A percentile compares a stretch with the other conserved stretches of the same genome.
Conservation (phyloP, 2,888 invertebrate genomes). For the Dione vanillae region DNA sequence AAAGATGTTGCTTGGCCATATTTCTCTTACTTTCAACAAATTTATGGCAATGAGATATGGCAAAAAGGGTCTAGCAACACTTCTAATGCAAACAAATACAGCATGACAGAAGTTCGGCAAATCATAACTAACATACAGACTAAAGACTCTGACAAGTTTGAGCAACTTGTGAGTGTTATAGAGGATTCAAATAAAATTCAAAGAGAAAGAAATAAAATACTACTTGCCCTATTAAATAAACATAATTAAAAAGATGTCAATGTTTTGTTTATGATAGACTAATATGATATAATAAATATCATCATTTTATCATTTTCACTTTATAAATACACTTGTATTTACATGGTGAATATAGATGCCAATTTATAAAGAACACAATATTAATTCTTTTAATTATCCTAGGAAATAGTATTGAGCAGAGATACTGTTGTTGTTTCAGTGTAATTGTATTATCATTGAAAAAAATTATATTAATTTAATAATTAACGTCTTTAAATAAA, state of each 20-base stretch:
- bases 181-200: constrained; percentile 75
- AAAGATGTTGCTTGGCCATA: constrained; percentile 72
- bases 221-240: constrained; percentile 66
- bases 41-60: constrained; percentile 59
- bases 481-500: too few species aligned
- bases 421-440: too few species aligned
- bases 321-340: too few species aligned
- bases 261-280: too few species aligned
- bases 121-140: constrained; percentile 57
- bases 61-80: constrained; percentile 44
- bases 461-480: too few species aligned
- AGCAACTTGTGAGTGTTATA: constrained; percentile 62
- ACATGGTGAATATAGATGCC: too few species aligned
- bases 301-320: too few species aligned
- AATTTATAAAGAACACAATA: too few species aligned
- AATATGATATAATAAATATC: too few species aligned
- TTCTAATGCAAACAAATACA: constrained; percentile 54
- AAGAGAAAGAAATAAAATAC: constrained; percentile 71
- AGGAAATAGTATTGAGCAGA: too few species aligned
- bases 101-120: constrained; percentile 61
- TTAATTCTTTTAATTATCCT: too few species aligned
- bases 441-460: too few species aligned
- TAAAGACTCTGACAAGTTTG: constrained; percentile 64
- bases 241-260: background rate
- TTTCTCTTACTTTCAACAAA: constrained; percentile 70